phyloP scores from a whole-genome alignment of 2,113 vertebrate genomes.

The Menidia beryllina region DNA sequence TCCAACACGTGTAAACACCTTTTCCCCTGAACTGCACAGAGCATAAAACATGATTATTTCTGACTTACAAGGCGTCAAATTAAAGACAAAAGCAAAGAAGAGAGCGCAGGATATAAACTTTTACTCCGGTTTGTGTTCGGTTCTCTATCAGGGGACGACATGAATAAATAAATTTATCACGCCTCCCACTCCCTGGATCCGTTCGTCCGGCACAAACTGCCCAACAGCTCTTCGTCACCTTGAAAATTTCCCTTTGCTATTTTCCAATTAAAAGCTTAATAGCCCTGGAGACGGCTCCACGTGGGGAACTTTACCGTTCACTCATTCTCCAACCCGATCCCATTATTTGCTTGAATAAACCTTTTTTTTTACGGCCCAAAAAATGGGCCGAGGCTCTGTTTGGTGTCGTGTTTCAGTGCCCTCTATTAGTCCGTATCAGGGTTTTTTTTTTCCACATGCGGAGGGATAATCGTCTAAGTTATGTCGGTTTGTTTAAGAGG shows the following conservation, averaged over 20 bases:
- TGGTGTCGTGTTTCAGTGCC: slow-evolving; percentile 95
- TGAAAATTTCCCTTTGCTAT: slow-evolving; percentile 95
- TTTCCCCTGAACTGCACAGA: slow-evolving; percentile 1
- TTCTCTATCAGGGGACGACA: slow-evolving; percentile 72
- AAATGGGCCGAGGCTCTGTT: slow-evolving; percentile 88
- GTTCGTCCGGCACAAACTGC: slow-evolving; percentile 81
- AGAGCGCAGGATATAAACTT: slow-evolving; percentile 65
- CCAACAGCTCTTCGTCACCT: slow-evolving; percentile 91
- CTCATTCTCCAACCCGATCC: slow-evolving; percentile 89
- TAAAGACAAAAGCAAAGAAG: neutral
- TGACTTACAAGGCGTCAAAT: slow-evolving; percentile 9
- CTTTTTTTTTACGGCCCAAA: slow-evolving; percentile 93
- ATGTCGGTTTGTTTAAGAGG: slow-evolving; percentile 55
- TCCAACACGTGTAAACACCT: neutral
- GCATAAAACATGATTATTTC: slow-evolving; percentile 1
- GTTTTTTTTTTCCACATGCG: slow-evolving; percentile 69
- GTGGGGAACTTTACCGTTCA: slow-evolving; percentile 91
- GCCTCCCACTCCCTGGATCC: slow-evolving; percentile 77
- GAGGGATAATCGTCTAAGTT: slow-evolving; percentile 68
- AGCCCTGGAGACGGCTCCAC: slow-evolving; percentile 96
- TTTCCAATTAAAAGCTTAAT: slow-evolving; percentile 99
- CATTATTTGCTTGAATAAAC: slow-evolving; percentile 99
- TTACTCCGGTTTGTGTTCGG: slow-evolving; percentile 72
- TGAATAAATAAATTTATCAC: slow-evolving; percentile 80
- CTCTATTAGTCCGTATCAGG: slow-evolving; percentile 82